Base-by-base conservation (phyloP, 1,140 invertebrate species). In the Drosophila santomea region DNA sequence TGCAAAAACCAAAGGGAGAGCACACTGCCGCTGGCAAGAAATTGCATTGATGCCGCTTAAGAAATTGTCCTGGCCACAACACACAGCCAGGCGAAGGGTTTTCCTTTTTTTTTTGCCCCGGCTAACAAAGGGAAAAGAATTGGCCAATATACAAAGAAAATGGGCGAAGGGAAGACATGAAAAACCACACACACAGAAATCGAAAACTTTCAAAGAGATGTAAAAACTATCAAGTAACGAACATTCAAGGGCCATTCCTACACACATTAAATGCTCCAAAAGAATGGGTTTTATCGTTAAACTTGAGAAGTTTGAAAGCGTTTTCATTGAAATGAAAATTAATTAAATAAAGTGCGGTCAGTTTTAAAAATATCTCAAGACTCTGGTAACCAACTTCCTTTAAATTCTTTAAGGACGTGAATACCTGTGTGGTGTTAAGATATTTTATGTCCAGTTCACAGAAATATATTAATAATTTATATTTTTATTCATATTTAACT, bases 1-100 rank as follows among this genome's bases (percentile, higher is more conserved):
- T 44, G 25, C 57, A 17, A 56, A 32, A 66, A 55, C 45, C 7
- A 39, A 23, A 35, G n/a, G 23, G 20, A 15, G 41, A 23, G 39
- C 39, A 50, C 20, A 32, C 25, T 32, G 43, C 36, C 38, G 38
- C 12, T 55, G 38, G 71, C 67, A 72, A 73, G 67, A 52, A 73
- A 61, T 54, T 52, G 69, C 67, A 68, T 56, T 41, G 68, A 73
- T 74, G 72, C 58, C 57, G 72, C 72, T 75, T 74, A 75, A 75
- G 73, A 75, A 75, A 75, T 75, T 66, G 73, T 75, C 61, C 61
- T 64, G 61, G 54, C 73, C 73, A 75, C 60, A 75, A 75, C 72
- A 75, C 60, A 75, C 60, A 75, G 44, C 39, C 47, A 55, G 44
- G 59, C 47, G 38, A 44, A 54, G 25, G 55, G 45, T 43, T 15